Base-by-base conservation (phyloP, 2,113 vertebrate species). In the Psettodes erumei region DNA sequence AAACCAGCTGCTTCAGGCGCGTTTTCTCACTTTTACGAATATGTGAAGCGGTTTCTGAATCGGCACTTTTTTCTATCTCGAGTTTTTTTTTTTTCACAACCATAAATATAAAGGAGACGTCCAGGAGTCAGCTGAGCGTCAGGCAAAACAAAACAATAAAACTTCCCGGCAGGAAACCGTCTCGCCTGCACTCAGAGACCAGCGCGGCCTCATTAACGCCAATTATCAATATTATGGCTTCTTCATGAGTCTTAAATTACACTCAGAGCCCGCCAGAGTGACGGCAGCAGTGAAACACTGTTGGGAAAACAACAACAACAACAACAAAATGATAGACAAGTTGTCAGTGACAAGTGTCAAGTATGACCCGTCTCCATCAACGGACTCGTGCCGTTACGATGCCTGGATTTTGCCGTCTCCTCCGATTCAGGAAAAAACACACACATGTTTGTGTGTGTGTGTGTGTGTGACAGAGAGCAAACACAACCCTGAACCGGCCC, bases 131-230 rank as follows among this genome's bases (percentile, higher is more conserved):
- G 30, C 45, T 54, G 64, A 86, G 55, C 33, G 33, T 56, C 67
- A 66, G 86, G 68, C 45, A 63, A 80, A 83, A 78, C 5, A 21
- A 87, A 84, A 50, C 64, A 88, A 86, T 83, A 54, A 86, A 88
- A 70, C 61, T 83, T 62, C 79, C 67, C 27, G 32, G 4, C 6
- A 56, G 74, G 82, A 81, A 84, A 65, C 69, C 13, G 42, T 76
- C 27, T 72, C 28, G 30, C 61, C 77, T 48, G 59, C 47, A 74
- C 71, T 67, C 48, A 23, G 53, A 75, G 27, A 58, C 40, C 9
- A 18, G 9, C 16, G 68, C 10, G 10, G 1, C 43, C 11, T 55
- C 19, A 18, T 63, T 7, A 51, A n/a, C n/a, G n/a, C n/a, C n/a
- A n/a, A n/a, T n/a, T 27, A 30, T 18, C 15, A 0, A 16, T 54